A percentile compares a stretch with the other conserved stretches of the same genome.
These are phyloP conservation scores for Xestoiulus laeticollis DNA, from an alignment of 2,888 invertebrate genomes.

Conservation along the genomic window DNA sequence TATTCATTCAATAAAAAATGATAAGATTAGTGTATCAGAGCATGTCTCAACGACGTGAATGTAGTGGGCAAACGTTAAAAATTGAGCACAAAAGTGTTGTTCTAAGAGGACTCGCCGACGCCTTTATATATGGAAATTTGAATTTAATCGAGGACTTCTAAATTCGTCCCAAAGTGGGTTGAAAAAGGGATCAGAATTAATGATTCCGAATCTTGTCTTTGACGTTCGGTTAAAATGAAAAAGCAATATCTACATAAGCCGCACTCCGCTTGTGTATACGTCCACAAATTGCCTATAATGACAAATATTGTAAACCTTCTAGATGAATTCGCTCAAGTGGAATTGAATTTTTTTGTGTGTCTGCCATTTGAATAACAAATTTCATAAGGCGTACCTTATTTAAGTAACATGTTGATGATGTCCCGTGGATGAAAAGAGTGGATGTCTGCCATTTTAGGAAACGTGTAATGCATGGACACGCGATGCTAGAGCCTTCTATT, in stretches of 20 bases:
- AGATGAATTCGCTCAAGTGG: neutral
- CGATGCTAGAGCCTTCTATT: neutral
- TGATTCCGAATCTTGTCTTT: neutral
- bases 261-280: neutral
- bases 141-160: neutral
- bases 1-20: too few relatives aligned
- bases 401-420: neutral
- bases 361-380: slow-evolving; percentile 10
- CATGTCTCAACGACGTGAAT: too few relatives aligned
- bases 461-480: neutral
- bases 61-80: neutral
- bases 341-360: neutral
- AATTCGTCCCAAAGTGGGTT: slow-evolving; percentile 11
- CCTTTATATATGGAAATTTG: neutral
- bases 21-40: too few relatives aligned
- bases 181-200: neutral
- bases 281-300: neutral
- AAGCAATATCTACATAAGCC: neutral
- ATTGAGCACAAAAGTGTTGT: neutral
- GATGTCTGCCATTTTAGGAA: neutral
- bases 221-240: neutral
- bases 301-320: neutral
- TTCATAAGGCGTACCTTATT: neutral
- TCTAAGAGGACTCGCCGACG: neutral
- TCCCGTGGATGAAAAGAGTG: neutral